Base-by-base conservation (phyloP, 2,797 vertebrate species). In the Chaetophractus vellerosus region DNA sequence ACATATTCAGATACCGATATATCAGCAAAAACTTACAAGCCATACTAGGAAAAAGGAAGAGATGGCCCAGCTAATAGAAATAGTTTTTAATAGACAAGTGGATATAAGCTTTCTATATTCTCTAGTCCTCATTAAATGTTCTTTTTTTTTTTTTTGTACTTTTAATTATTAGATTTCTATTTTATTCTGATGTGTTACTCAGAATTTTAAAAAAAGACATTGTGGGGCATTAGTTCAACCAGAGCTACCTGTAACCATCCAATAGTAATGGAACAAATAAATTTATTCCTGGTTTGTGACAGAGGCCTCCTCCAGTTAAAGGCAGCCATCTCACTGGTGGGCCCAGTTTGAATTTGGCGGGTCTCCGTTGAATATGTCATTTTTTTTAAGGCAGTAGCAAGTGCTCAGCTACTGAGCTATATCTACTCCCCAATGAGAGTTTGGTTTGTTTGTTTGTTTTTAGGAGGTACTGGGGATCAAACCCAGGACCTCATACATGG, bases 141-240 rank as follows among this genome's bases (percentile, higher is more conserved):
- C 26, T 85, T 33, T 76, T 38, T 38, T 38, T 38, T 38, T 45
- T 45, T 45, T 96, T 81, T 68, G 45, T 10, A 74, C 92, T 88
- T 83, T 63, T 57, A 91, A 50, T 69, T 87, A 45, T 59, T 91
- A 68, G 36, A 57, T 23, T 88, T 88, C 48, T 94, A 0, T 93
- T 93, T 86, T 91, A 76, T 66, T 91, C 64, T 92, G 66, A 87
- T 23, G 61, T 87, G 63, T 23, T 71, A 48, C 38, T 68, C 33
- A 57, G 59, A 50, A 41, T 72, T 88, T 84, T 64, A 5, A 66
- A 82, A 82, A 52, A 16, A 57, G 26, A n/a, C 55, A 55, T 23
- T 18, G 7, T 57, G 26, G 63, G 1, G 45, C 63, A 18, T 88
- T 78, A 69, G 0, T 91, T 94, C 33, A 66, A 79, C 10, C 18